Evolutionary conservation across 2,113 vertebrate genomes (phyloP), one percentile per base, ranked within the genome.

Genomic region (Onychostoma macrolepis): DNA sequence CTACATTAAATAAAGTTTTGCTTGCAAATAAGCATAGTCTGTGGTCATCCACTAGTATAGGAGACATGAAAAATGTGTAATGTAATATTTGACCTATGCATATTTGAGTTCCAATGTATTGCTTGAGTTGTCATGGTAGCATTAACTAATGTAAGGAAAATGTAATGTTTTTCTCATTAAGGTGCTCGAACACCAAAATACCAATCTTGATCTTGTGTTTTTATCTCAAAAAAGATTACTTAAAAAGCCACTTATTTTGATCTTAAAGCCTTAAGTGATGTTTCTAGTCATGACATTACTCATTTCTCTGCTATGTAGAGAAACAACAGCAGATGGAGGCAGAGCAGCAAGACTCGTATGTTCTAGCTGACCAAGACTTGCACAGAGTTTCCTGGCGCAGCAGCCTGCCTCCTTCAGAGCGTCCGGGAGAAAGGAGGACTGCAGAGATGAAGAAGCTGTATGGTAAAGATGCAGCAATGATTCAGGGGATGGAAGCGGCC

Each of bases 401-500:
- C 0, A 56, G 7, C 1, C 90, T 95, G 21, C 95, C 98, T 0
- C 98, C 98, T 0, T 13, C 87, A 0, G 97, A 99, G 89, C 94
- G 96, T 4, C 97, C 97, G 0, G 97, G 96, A 0, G 97, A 97
- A 90, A 95, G 96, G 53, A 95, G 97, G 5, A 84, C 90, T 15
- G 95, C 95, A 0, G 97, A 99, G 93, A 98, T 99, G 98, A 96
- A 96, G 93, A 95, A 90, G 82, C 92, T 99, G 0, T 99, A 98
- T 0, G 97, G 97, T 24, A 87, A 93, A n/a, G 94, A 95, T 3
- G 93, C 97, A 0, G 87, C 94, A 80, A 97, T 97, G 94, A 97
- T 99, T 90, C 93, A 96, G 91, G 98, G 96, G 63, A 99, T 99
- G 97, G 98, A 99, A 93, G 90, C 97, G 0, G 97, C 97, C 0